Evolutionary conservation across 1,140 invertebrate species (phyloP).

Genomic region (Drosophila arizonae): DNA sequence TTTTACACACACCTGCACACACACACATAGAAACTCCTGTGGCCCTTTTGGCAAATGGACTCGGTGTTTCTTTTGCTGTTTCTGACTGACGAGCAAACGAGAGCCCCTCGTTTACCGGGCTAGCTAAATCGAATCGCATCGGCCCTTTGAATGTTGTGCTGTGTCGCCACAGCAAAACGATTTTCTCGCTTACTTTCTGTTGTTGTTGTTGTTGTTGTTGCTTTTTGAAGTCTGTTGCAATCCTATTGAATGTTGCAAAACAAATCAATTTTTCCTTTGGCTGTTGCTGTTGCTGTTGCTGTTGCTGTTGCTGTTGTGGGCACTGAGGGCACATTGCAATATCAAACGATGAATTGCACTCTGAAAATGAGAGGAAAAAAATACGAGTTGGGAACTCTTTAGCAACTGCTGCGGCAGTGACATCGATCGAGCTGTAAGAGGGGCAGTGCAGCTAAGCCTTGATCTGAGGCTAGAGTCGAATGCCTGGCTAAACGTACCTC

Average conservation of each 20-base stretch:
- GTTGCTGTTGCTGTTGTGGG: conserved; percentile 38
- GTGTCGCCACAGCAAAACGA: conserved; percentile 55
- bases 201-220: conserved; percentile 6
- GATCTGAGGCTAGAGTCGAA: not conserved
- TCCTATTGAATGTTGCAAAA: conserved; percentile 72
- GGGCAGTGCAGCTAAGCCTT: not conserved
- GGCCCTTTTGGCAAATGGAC: not conserved
- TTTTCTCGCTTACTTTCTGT: conserved; percentile 27
- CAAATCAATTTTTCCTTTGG: conserved; percentile 69
- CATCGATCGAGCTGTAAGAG: not conserved
- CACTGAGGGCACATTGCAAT: conserved; percentile 50
- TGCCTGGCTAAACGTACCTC: not conserved
- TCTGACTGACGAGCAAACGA: conserved; percentile 8
- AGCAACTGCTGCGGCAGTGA: conserved; percentile 4
- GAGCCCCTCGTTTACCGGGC: conserved; percentile 10
- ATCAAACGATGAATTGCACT: conserved; percentile 67
- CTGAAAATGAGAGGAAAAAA: conserved; percentile 56
- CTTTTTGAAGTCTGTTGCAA: conserved; percentile 32
- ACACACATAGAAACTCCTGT: conserved; percentile 26
- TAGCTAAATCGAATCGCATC: conserved; percentile 30
- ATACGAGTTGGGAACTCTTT: not conserved
- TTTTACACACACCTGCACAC: conserved; percentile 26
- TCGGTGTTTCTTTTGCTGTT: conserved; percentile 31
- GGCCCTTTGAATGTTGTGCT: conserved; percentile 45
- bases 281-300: not conserved